Evolutionary conservation across 1,140 invertebrate species (phyloP).

Genomic region (Cydia splendana): DNA sequence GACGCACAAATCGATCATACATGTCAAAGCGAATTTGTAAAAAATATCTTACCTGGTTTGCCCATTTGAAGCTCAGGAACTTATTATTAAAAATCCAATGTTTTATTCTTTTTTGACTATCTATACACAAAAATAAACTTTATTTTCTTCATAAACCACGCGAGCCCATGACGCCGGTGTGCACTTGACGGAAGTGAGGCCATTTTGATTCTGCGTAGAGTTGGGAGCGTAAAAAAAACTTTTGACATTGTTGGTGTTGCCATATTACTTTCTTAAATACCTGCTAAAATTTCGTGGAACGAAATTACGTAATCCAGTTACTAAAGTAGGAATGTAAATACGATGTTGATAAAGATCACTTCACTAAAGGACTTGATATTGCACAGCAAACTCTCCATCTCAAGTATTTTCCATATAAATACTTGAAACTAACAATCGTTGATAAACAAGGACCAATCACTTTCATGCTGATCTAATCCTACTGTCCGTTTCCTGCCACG

Average conservation of each 20-base stretch:
- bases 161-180: slow-evolving; percentile 58
- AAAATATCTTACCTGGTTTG: slow-evolving; percentile 64
- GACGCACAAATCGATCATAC: not conserved
- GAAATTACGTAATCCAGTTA: not conserved
- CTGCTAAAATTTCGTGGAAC: not conserved
- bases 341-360: not conserved
- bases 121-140: slow-evolving; percentile 62
- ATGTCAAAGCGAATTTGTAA: not conserved
- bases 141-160: slow-evolving; percentile 51
- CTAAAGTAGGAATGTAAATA: not conserved
- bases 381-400: not conserved
- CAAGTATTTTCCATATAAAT: not conserved
- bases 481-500: slow-evolving; percentile 20
- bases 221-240: slow-evolving; percentile 32
- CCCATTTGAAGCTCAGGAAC: slow-evolving; percentile 53
- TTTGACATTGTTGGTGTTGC: slow-evolving; percentile 36
- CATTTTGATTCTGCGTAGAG: slow-evolving; percentile 50
- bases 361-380: not conserved
- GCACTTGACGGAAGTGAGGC: slow-evolving; percentile 62
- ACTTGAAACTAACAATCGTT: not conserved
- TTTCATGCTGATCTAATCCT: not conserved
- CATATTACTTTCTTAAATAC: not conserved
- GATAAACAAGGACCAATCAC: not conserved
- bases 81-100: slow-evolving; percentile 6
- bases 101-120: slow-evolving; percentile 42